A percentile compares a stretch with the other conserved stretches of the same genome.
phyloP scores from a whole-genome alignment of 2,797 vertebrate genomes.

The Ctenopoma multispine region DNA sequence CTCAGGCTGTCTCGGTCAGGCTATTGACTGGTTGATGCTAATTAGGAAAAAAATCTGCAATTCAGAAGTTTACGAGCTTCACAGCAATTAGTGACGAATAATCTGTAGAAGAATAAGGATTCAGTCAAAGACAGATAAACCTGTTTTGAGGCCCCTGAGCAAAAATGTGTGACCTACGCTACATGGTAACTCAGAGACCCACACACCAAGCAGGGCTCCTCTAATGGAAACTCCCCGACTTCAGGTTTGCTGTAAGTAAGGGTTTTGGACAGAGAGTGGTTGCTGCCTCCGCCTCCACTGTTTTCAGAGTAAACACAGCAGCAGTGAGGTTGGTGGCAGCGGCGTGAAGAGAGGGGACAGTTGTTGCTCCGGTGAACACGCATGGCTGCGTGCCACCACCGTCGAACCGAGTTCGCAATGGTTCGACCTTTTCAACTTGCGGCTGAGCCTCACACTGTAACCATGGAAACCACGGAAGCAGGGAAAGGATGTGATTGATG shows the following conservation, averaged over 20 bases:
- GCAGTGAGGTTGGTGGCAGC: too few species aligned
- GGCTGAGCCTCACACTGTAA: too few species aligned
- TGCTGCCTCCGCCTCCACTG: too few species aligned
- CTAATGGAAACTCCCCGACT: too few species aligned
- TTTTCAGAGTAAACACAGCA: too few species aligned
- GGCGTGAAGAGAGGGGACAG: too few species aligned
- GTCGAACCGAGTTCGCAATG: neutral
- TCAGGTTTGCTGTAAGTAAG: too few species aligned
- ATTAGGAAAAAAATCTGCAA: slow-evolving; percentile 9
- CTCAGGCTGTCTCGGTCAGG: neutral
- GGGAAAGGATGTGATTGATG: too few species aligned
- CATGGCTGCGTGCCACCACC: too few species aligned
- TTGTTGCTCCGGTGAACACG: neutral
- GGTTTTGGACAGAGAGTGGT: too few species aligned
- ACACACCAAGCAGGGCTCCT: neutral
- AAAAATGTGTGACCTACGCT: too few species aligned
- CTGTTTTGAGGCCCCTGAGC: neutral
- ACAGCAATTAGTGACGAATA: neutral
- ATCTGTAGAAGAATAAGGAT: neutral
- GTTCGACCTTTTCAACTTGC: neutral
- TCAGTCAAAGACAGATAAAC: neutral
- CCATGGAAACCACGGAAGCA: too few species aligned
- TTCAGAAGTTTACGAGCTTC: neutral
- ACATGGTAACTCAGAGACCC: neutral
- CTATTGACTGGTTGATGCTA: slow-evolving; percentile 10